Evolutionary conservation across 30 jellyfish, hydroid and myxozoan genomes (phyloP).

Genomic region (Clytia hemisphaerica): DNA sequence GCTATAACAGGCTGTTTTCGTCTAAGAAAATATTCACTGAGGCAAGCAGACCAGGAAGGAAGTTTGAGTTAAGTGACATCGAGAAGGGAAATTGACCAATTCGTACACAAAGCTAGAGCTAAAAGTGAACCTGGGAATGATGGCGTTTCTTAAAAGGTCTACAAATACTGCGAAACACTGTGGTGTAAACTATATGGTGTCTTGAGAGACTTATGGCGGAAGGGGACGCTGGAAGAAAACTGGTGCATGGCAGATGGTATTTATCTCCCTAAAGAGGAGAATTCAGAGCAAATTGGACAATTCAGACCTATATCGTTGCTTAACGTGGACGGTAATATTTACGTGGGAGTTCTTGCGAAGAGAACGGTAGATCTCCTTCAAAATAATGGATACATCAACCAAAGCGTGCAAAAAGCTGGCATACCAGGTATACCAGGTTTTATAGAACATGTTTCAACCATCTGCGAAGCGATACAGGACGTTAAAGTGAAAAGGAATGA

Average conservation of each 20-base stretch:
- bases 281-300: not conserved
- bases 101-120: not conserved
- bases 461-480: not conserved
- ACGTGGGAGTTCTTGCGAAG: constrained; percentile 4
- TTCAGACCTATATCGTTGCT: not conserved
- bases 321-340: constrained; percentile 4
- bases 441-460: not conserved
- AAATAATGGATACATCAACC: constrained; percentile 1
- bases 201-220: not conserved
- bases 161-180: not conserved
- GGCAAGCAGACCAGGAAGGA: not conserved
- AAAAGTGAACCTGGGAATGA: constrained; percentile 9
- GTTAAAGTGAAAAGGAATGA: not conserved
- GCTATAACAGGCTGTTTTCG: too few relatives aligned
- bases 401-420: constrained; percentile 9
- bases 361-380: not conserved
- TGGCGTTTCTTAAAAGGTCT: constrained; percentile 7
- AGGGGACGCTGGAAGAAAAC: not conserved
- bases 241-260: constrained; percentile 2
- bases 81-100: not conserved
- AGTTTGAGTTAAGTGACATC: not conserved
- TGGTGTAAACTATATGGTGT: not conserved
- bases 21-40: too few relatives aligned
- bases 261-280: constrained; percentile 1
- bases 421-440: constrained; percentile 6